Evolutionary conservation across 2,888 invertebrate species (phyloP), one percentile per base, ranked within the genome.

Genomic region (Torymus texanus): DNA sequence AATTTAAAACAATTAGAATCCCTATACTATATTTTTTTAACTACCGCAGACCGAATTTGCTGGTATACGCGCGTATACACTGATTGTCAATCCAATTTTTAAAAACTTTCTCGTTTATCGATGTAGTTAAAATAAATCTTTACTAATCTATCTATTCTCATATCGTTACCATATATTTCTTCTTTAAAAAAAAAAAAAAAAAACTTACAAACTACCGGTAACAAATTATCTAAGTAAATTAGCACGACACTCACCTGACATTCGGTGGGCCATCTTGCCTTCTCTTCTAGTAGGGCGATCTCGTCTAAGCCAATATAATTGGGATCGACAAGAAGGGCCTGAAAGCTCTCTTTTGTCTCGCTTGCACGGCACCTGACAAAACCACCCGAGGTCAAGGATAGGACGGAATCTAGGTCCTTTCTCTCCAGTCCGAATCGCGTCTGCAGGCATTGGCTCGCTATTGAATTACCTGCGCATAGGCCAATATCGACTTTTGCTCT

Each of bases 201-300:
- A 16, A 13, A 51, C 53, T 55, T 18, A 58, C 14, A 65, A 58
- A n/a, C 50, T 63, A 13, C 50, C 13, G 24, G 63, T 29, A 11
- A 8, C 41, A 41, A 41, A 5, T 41, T 41, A 41, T 41, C 41
- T n/a, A 8, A 41, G 1, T 8, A 5, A 41, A 41, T 41, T 41
- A 41, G 5, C 8, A 41, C 8, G 8, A 41, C 41, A 8, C 18
- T 83, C 89, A 96, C 96, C 93, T 97, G 96, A 91, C 97, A 97
- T 92, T 97, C 97, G 63, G 95, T 94, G 21, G 97, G 97, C 96
- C 96, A 97, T 89, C 96, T 92, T 78, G 96, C 94, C 85, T 95
- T 94, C 91, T 96, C 41, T 8, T 41, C 41, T 5, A 41, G 41
- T 8, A 41, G 96, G 86, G 94, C 94, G 73, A 88, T 84, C 13